These are phyloP conservation scores for Chitala chitala DNA, from an alignment of 2,113 vertebrate genomes.

Conservation along the genomic window DNA sequence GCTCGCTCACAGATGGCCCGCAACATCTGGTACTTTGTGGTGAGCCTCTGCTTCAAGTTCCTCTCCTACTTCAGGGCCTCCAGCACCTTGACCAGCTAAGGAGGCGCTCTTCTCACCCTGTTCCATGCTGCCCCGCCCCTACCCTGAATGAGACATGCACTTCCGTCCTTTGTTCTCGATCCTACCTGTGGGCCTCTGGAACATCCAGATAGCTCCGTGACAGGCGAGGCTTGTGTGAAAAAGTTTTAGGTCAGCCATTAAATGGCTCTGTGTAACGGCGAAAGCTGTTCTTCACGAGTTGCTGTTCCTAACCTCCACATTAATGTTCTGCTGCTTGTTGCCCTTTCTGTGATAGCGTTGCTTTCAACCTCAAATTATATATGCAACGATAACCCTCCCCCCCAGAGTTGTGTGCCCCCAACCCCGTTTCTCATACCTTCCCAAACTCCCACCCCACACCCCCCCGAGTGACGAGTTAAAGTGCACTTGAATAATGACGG, in stretches of 20 bases:
- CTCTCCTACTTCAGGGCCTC: conserved; percentile 90
- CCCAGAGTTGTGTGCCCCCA: conserved; percentile 5
- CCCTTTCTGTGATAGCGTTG: conserved; percentile 43
- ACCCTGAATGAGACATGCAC: conserved; percentile 18
- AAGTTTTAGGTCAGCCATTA: conserved; percentile 45
- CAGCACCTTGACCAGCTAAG: conserved; percentile 78
- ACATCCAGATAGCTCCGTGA: too few relatives aligned
- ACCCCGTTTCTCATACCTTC: conserved; percentile 26
- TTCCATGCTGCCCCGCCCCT: conserved; percentile 19
- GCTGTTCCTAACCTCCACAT: neutral
- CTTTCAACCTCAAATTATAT: conserved; percentile 57
- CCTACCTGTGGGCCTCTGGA: too few relatives aligned
- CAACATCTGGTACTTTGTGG: conserved; percentile 94
- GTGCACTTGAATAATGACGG: conserved; percentile 51
- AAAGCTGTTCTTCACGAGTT: conserved; percentile 28
- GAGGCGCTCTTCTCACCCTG: conserved; percentile 21
- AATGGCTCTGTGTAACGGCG: conserved; percentile 30
- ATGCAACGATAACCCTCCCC: conserved; percentile 52
- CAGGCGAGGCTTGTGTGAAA: neutral
- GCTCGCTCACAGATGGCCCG: conserved; percentile 89
- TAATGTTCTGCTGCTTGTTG: conserved; percentile 26
- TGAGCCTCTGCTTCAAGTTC: conserved; percentile 94
- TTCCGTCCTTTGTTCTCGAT: too few relatives aligned
- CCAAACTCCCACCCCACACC: conserved; percentile 36
- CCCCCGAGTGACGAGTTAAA: conserved; percentile 32